Evolutionary conservation across 2,113 vertebrate species (phyloP).

Genomic region (Gymnogyps californianus): DNA sequence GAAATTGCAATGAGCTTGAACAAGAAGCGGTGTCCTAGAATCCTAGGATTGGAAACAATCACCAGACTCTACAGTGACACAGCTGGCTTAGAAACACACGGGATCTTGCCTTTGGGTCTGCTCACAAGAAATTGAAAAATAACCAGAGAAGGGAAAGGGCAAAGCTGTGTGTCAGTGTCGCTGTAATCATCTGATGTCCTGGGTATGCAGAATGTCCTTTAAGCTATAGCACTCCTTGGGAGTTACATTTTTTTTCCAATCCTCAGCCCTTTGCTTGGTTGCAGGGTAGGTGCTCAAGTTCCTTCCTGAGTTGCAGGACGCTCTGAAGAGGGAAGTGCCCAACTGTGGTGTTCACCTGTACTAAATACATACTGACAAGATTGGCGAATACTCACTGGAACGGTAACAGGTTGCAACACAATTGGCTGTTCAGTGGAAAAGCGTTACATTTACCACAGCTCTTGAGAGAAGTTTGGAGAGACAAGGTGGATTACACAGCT

Average conservation of each 20-base stretch:
- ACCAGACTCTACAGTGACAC: neutral
- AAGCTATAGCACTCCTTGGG: neutral
- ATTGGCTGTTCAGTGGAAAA: neutral
- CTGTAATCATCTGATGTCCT: neutral
- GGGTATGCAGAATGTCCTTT: neutral
- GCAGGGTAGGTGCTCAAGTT: neutral
- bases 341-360: neutral
- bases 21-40: neutral
- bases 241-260: neutral
- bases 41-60: neutral
- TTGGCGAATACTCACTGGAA: neutral
- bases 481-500: neutral
- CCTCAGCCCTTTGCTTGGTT: neutral
- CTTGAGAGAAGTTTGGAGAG: neutral
- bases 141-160: neutral
- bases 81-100: neutral
- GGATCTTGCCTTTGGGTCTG: neutral
- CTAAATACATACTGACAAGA: neutral
- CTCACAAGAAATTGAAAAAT: neutral
- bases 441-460: neutral
- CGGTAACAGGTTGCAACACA: neutral
- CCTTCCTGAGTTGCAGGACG: neutral
- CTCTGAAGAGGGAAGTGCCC: neutral
- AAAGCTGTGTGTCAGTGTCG: neutral
- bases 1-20: neutral